phyloP scores from a whole-genome alignment of 2,113 vertebrate species.

The Crotalus helleri region DNA sequence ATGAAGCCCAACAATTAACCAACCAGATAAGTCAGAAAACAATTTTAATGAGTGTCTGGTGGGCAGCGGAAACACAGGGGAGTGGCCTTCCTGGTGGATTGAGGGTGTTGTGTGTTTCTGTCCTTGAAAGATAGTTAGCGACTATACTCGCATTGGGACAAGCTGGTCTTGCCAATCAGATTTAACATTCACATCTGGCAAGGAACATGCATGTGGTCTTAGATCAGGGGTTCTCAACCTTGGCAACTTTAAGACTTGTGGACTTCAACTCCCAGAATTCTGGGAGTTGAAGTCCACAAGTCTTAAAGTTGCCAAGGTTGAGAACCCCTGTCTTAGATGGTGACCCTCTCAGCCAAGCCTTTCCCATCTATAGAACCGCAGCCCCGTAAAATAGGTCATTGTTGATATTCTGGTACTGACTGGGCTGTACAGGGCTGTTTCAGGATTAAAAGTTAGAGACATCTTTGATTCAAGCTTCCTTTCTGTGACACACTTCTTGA shows the following conservation, averaged over 20 bases:
- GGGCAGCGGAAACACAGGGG: rapidly evolving
- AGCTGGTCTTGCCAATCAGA: background rate
- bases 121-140: background rate
- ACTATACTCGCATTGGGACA: background rate
- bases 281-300: too few relatives aligned
- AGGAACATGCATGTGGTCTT: background rate
- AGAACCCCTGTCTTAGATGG: background rate
- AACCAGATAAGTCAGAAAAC: background rate
- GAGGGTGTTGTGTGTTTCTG: background rate
- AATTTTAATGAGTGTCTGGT: background rate
- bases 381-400: background rate
- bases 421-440: background rate
- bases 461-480: background rate
- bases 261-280: too few relatives aligned
- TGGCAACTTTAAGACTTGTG: too few relatives aligned
- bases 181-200: background rate
- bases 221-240: too few relatives aligned
- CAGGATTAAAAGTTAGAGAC: background rate
- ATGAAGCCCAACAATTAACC: background rate
- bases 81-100: background rate
- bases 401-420: background rate
- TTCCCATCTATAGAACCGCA: background rate
- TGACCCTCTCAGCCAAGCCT: background rate
- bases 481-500: background rate
- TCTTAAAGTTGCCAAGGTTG: too few relatives aligned